phyloP scores from a whole-genome alignment of 1,140 invertebrate species.

The Drosophila mauritiana region DNA sequence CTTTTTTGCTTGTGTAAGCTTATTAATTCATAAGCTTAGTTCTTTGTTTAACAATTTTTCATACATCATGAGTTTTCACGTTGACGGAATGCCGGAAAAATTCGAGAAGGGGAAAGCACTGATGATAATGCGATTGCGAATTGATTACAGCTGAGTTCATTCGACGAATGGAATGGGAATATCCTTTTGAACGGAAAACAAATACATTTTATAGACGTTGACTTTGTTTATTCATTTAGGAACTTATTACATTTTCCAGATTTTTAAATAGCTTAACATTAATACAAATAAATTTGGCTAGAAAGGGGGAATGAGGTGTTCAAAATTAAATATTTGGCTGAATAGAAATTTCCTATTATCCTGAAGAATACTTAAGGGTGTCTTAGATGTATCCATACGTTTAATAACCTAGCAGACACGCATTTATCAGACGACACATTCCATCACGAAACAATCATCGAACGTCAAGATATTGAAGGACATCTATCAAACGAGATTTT shows the following conservation, averaged over 20 bases:
- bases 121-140: conserved; percentile 39
- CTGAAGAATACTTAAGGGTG: background rate
- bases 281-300: background rate
- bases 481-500: conserved; percentile 47
- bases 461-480: conserved; percentile 54
- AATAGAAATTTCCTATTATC: no score
- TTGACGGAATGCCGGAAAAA: conserved; percentile 24
- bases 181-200: conserved; percentile 18
- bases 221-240: conserved; percentile 19
- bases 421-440: background rate
- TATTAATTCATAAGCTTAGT: conserved; percentile 73
- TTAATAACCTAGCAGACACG: background rate
- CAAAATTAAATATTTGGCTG: background rate
- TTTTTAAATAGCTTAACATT: background rate
- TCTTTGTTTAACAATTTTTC: conserved; percentile 49
- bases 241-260: conserved; percentile 18
- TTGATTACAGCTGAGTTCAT: conserved; percentile 27
- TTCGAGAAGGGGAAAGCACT: background rate
- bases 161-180: conserved; percentile 1
- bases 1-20: conserved; percentile 46
- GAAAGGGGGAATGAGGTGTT: background rate
- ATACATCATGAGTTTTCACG: conserved; percentile 10
- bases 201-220: conserved; percentile 10
- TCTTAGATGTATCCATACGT: background rate
- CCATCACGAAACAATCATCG: background rate